These are phyloP conservation scores for Pan troglodytes DNA, from an alignment of 2,113 vertebrate species.

Conservation along the genomic window NHGRI_mPanTro3-v2.1_pri NC_072403.2:146715001-146715500, in stretches of 20 bases:
- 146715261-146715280: fast-evolving
- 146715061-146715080: neutral
- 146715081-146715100: neutral
- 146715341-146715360: neutral
- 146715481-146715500: neutral
- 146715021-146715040: neutral
- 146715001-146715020: neutral
- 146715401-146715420: neutral
- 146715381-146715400: neutral
- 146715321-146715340: neutral
- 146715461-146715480: neutral
- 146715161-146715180: neutral
- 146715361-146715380: neutral
- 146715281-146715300: fast-evolving
- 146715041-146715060: neutral
- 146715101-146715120: neutral
- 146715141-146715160: neutral
- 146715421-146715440: neutral
- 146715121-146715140: neutral
- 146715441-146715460: neutral
- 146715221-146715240: neutral
- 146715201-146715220: neutral
- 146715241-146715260: neutral
- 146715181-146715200: neutral
- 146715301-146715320: neutral